Conservation (phyloP, 2,888 invertebrate species). For the Pteria penguin region DNA sequence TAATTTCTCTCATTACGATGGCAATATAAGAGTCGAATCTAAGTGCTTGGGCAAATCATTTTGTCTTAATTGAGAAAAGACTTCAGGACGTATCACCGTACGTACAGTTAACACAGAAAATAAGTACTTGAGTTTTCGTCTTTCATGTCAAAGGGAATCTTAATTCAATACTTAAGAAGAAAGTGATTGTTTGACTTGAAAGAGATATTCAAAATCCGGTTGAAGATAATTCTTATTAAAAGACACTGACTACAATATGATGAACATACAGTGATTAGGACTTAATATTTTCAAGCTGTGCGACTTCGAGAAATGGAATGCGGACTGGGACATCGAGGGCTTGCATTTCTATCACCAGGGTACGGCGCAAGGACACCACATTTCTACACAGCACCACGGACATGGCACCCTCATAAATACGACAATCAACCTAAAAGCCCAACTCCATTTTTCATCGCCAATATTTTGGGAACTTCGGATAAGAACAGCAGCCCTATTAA, state of each 20-base stretch:
- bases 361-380: constrained; percentile 8
- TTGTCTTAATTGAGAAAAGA: constrained; percentile 34
- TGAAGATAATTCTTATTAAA: not conserved
- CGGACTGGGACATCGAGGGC: constrained; percentile 26
- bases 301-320: constrained; percentile 39
- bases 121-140: not conserved
- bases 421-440: constrained; percentile 89
- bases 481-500: constrained; percentile 10
- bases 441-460: constrained; percentile 92
- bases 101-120: not conserved
- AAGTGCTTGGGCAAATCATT: constrained; percentile 36
- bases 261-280: too few relatives aligned
- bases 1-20: constrained; percentile 50
- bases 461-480: constrained; percentile 87
- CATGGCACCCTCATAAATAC: constrained; percentile 95
- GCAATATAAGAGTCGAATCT: constrained; percentile 30
- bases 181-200: not conserved
- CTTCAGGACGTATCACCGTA: constrained; percentile 18
- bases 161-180: not conserved
- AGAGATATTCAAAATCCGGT: not conserved
- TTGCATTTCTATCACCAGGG: constrained; percentile 23
- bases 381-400: constrained; percentile 67
- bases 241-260: not conserved
- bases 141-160: not conserved
- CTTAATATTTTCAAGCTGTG: too few relatives aligned